Base-by-base conservation (phyloP, 2,113 vertebrate species). In the Phocoena sinus region DNA sequence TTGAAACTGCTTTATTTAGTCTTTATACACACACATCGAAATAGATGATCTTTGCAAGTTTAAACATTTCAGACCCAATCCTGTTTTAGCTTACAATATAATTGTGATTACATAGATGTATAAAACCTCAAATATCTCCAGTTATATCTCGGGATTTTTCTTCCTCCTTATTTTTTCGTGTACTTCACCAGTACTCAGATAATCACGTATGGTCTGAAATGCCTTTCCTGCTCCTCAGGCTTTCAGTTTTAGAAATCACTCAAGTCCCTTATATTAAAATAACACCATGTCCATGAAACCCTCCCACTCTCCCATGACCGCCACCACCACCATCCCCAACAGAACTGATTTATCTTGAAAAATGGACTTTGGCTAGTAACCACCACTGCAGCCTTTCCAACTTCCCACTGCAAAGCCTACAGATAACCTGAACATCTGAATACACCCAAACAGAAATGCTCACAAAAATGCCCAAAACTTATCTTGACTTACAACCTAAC, bases 41-140 rank as follows among this genome's bases (percentile, higher is more conserved):
- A 96, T 68, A 96, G 47, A 92, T 79, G 90, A 85, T 80, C 36
- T 84, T 93, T 95, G 17, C n/a, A 58, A 77, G 62, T 73, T 93
- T 92, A 94, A 92, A 91, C 77, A 70, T 84, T 93, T 93, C 77
- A 96, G 76, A 88, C 5, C n/a, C 38, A 77, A 92, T 76, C 62
- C 58, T 92, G 33, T 76, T 90, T 92, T 88, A 95, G 50, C 53
- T 93, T 96, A 84, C 65, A 94, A 44, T 77, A 36, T 92, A 94
- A 97, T 96, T 96, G 93, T 94, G 80, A 96, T 95, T 92, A 92
- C 31, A 95, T 44, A 90, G 83, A 95, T 62, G 76, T 80, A 79
- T 90, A 95, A 96, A 97, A 96, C 84, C 87, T 96, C 92, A 97
- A 97, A 67, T 96, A 94, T 88, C 53, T 90, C 50, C 12, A 31